Conservation (phyloP, 2,113 vertebrate species). For the Corvus cornix region DNA sequence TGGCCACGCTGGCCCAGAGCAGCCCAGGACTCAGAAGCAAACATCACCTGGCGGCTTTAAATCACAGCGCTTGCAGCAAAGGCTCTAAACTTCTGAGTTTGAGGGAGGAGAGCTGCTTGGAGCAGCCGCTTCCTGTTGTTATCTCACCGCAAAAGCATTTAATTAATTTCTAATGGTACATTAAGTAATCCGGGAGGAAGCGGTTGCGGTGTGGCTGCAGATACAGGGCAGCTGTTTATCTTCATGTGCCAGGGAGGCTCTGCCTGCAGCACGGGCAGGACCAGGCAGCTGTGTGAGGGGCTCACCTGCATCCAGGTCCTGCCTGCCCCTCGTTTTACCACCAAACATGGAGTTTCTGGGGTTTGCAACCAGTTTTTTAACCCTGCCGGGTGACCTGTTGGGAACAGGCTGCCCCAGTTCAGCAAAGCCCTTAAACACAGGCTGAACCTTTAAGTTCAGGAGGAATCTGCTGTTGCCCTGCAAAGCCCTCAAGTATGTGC, state of each 20-base stretch:
- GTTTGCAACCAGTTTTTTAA: not conserved
- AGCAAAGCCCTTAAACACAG: not conserved
- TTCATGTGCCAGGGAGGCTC: not conserved
- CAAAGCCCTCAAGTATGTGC: not conserved
- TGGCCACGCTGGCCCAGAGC: accelerated
- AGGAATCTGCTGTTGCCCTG: not conserved
- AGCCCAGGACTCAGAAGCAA: not conserved
- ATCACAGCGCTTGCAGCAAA: not conserved
- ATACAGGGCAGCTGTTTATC: slow-evolving; percentile 50
- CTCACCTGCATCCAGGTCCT: not conserved
- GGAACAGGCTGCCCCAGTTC: not conserved
- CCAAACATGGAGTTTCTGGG: not conserved
- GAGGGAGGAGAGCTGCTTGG: slow-evolving; percentile 26
- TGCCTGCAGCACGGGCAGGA: not conserved
- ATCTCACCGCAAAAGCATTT: slow-evolving; percentile 58
- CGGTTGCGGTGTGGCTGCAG: slow-evolving; percentile 28
- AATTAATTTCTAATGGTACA: slow-evolving; percentile 60
- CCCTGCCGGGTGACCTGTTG: not conserved
- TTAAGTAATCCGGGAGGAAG: slow-evolving; percentile 38
- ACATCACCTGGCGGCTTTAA: slow-evolving; percentile 19
- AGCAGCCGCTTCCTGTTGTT: slow-evolving; percentile 40
- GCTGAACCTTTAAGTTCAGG: not conserved
- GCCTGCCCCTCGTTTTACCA: not conserved
- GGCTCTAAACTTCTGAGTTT: not conserved
- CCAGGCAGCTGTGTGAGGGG: not conserved